Evolutionary conservation across 2,113 vertebrate genomes (phyloP).

Genomic region (Psammodynastes pulverulentus): DNA sequence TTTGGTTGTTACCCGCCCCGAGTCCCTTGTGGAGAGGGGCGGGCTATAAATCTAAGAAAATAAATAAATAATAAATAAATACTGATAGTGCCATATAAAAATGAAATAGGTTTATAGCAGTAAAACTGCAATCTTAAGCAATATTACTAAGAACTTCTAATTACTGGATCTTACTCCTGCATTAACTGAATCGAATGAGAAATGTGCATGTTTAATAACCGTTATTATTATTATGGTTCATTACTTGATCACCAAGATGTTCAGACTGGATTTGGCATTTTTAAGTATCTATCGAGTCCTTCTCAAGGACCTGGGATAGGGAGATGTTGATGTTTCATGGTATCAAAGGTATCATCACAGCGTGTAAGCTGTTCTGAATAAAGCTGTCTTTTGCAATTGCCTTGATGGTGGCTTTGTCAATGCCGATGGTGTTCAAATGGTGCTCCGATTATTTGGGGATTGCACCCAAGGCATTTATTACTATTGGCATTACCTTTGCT

Average conservation of each 20-base stretch:
- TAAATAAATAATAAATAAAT: too few species aligned
- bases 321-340: not conserved
- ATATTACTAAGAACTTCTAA: not conserved
- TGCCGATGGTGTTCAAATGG: not conserved
- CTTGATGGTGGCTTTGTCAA: not conserved
- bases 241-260: not conserved
- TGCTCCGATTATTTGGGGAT: not conserved
- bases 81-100: not conserved
- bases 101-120: not conserved
- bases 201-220: not conserved
- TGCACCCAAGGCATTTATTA: not conserved
- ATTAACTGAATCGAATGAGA: not conserved
- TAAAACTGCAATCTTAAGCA: not conserved
- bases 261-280: not conserved
- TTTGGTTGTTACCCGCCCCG: too few species aligned
- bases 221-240: not conserved
- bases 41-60: too few species aligned
- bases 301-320: not conserved
- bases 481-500: not conserved
- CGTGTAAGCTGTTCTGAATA: not conserved
- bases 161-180: not conserved
- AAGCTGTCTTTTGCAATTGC: not conserved
- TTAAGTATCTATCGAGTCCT: not conserved
- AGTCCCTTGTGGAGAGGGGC: too few species aligned
- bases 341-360: not conserved